Evolutionary conservation across 2,888 invertebrate genomes (phyloP).

Genomic region (Leucoma salicis): DNA sequence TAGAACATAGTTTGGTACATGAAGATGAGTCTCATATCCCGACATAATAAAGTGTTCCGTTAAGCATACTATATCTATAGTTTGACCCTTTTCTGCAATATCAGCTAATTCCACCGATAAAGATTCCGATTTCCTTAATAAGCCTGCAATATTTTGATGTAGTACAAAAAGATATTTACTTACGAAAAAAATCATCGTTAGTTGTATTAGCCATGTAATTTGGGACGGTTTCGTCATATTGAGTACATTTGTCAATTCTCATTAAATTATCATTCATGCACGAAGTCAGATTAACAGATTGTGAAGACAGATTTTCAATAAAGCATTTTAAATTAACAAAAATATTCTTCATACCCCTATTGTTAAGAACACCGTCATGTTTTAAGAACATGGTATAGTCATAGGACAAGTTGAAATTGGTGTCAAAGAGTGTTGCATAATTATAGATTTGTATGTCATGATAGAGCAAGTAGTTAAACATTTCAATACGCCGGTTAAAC

Average conservation of each 20-base stretch:
- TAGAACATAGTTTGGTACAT: background rate
- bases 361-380: background rate
- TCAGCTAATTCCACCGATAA: background rate
- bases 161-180: background rate
- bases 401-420: background rate
- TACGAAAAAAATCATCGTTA: background rate
- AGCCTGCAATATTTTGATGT: background rate
- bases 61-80: background rate
- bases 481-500: background rate
- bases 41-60: too few relatives aligned
- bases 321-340: background rate
- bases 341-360: background rate
- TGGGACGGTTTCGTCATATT: background rate
- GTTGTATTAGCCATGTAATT: background rate
- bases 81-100: background rate
- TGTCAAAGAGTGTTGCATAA: background rate
- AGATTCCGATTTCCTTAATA: background rate
- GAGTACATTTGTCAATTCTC: background rate
- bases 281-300: background rate
- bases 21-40: background rate
- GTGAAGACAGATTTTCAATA: background rate
- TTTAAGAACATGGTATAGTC: conserved; percentile 2
- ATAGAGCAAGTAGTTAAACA: too few relatives aligned
- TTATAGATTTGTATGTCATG: too few relatives aligned
- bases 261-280: background rate